Evolutionary conservation across 2,113 vertebrate genomes (phyloP).

Genomic region (Pelvicachromis taeniatus): DNA sequence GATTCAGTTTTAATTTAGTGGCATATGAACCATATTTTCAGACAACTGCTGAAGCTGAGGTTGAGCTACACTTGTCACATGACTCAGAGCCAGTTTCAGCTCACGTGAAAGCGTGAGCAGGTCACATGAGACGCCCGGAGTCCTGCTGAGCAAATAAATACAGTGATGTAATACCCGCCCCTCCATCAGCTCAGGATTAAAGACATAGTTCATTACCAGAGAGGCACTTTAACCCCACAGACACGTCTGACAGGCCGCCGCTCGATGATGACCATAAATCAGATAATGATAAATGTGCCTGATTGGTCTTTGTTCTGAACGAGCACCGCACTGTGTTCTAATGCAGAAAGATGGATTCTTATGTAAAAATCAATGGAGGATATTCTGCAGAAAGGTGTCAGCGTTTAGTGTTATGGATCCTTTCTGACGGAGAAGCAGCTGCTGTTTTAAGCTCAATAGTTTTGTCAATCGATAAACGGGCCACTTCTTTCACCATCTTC

Average conservation of each 20-base stretch:
- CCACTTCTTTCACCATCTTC: constrained; percentile 42
- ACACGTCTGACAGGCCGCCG: background rate
- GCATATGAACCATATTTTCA: background rate
- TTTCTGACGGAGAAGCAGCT: constrained; percentile 42
- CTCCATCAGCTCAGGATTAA: constrained; percentile 18
- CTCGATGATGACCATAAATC: constrained; percentile 56
- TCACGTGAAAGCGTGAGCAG: background rate
- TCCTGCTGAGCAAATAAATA: background rate
- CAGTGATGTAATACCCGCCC: background rate
- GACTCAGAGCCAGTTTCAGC: background rate
- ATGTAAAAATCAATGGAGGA: constrained; percentile 71
- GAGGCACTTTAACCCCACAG: constrained; percentile 29
- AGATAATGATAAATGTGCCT: constrained; percentile 30
- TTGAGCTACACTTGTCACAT: background rate
- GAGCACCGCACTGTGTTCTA: constrained; percentile 40
- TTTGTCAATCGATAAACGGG: constrained; percentile 55
- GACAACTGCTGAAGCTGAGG: background rate
- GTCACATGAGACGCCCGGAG: background rate
- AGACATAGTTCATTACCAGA: constrained; percentile 52
- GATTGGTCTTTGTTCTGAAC: constrained; percentile 50
- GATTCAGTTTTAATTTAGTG: background rate
- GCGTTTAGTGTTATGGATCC: constrained; percentile 59
- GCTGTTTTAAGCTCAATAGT: constrained; percentile 37
- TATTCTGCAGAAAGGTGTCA: constrained; percentile 50
- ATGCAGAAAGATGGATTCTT: constrained; percentile 67